Conservation (phyloP, 53 echinoderm and acorn worm species). For the Apostichopus leukothele region DNA sequence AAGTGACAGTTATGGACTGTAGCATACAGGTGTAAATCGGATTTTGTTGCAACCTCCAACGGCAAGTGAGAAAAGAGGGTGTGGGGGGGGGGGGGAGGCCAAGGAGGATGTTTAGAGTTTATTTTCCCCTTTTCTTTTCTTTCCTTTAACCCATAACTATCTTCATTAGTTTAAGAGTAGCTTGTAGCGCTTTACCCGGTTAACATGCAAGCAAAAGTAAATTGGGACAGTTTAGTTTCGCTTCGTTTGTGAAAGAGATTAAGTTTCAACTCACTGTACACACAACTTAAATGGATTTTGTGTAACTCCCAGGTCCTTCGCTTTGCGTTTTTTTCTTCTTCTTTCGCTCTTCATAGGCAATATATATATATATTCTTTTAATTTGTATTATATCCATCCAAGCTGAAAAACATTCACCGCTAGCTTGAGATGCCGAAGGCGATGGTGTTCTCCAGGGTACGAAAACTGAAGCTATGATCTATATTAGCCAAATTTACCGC, state of each 20-base stretch:
- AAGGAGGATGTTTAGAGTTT: not conserved
- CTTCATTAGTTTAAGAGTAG: not conserved
- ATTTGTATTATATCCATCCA: too few species aligned
- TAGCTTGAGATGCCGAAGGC: not conserved
- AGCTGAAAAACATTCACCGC: too few species aligned
- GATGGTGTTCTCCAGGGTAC: not conserved
- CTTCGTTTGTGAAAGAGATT: not conserved
- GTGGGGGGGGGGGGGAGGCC: not conserved
- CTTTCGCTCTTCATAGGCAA: too few species aligned
- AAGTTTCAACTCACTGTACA: not conserved
- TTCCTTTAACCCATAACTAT: not conserved
- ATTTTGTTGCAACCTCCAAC: not conserved
- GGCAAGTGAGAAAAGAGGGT: not conserved
- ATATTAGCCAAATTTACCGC: too few species aligned
- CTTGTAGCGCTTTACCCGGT: not conserved
- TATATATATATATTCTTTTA: too few species aligned
- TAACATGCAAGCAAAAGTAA: not conserved
- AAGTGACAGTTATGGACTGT: not conserved
- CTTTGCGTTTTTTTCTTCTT: too few species aligned
- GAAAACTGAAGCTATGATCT: too few species aligned
- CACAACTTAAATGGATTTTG: too few species aligned
- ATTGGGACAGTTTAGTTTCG: not conserved
- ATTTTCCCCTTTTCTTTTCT: not conserved
- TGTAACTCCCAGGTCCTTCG: too few species aligned
- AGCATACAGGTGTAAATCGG: not conserved